phyloP scores from a whole-genome alignment of 2,113 vertebrate genomes.

The Hemiprocne comata region DNA sequence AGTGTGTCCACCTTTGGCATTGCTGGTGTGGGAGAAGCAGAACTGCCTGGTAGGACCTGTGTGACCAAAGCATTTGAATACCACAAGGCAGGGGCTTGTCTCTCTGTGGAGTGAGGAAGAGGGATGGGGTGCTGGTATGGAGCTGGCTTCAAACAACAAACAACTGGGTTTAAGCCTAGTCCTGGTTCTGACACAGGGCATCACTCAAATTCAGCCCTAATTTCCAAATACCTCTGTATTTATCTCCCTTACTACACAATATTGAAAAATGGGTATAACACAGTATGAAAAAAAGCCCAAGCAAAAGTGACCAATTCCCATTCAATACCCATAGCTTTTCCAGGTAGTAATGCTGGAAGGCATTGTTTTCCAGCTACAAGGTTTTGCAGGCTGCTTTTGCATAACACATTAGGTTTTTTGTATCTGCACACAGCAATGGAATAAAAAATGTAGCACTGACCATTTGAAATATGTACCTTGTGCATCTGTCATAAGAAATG shows the following conservation, averaged over 20 bases:
- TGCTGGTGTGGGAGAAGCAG: background rate
- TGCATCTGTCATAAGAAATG: background rate
- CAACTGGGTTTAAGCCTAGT: background rate
- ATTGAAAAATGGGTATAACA: background rate
- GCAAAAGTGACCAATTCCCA: background rate
- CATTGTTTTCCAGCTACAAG: background rate
- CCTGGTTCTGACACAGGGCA: background rate
- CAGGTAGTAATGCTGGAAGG: background rate
- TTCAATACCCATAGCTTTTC: background rate
- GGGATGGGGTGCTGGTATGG: rapidly evolving
- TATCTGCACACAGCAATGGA: rapidly evolving
- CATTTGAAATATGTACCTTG: background rate
- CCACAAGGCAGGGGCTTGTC: background rate
- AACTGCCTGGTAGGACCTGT: background rate
- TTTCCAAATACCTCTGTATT: background rate
- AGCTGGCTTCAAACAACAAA: background rate
- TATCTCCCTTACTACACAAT: background rate
- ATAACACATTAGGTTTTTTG: rapidly evolving
- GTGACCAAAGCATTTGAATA: background rate
- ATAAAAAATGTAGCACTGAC: background rate
- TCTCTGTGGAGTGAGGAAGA: background rate
- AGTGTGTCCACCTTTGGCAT: rapidly evolving
- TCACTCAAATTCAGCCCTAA: background rate
- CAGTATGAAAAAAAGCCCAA: background rate
- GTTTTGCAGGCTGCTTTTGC: background rate